Evolutionary conservation across 2,888 invertebrate genomes (phyloP).

Genomic region (Drosophila diplacantha): DNA sequence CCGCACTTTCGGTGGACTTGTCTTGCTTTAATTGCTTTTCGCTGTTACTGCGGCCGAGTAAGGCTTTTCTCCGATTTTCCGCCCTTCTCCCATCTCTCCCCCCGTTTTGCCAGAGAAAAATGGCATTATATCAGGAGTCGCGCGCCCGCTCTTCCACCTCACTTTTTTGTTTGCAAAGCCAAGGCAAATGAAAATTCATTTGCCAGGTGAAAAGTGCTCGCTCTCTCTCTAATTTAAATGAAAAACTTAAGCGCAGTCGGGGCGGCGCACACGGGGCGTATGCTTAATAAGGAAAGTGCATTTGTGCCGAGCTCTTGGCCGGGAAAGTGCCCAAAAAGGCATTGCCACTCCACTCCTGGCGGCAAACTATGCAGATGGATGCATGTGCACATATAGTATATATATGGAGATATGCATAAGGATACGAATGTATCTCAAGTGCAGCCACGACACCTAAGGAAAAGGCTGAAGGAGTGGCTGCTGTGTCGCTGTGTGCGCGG

Average conservation of each 20-base stretch:
- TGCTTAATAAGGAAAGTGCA: slow-evolving; percentile 62
- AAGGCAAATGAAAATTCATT: slow-evolving; percentile 7
- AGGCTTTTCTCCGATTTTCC: slow-evolving; percentile 3
- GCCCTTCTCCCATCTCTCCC: neutral
- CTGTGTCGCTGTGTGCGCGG: slow-evolving; percentile 37
- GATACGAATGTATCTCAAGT: slow-evolving; percentile 17
- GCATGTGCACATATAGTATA: neutral
- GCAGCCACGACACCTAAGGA: slow-evolving; percentile 35
- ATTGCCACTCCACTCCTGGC: slow-evolving; percentile 18
- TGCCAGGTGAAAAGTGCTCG: slow-evolving; percentile 34
- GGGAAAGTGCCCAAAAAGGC: slow-evolving; percentile 41
- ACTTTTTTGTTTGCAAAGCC: neutral
- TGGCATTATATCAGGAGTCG: slow-evolving; percentile 21
- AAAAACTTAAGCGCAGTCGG: slow-evolving; percentile 29
- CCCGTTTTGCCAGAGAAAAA: slow-evolving; percentile 18
- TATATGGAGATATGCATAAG: neutral
- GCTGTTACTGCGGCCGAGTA: slow-evolving; percentile 56
- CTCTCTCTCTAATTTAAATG: slow-evolving; percentile 48
- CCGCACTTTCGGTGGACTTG: slow-evolving; percentile 36
- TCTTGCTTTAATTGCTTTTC: slow-evolving; percentile 65
- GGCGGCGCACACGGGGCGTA: slow-evolving; percentile 2
- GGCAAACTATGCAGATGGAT: slow-evolving; percentile 26
- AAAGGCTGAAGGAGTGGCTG: slow-evolving; percentile 13
- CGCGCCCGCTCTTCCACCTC: slow-evolving; percentile 26
- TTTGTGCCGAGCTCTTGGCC: slow-evolving; percentile 54